Conservation (phyloP, 2,888 invertebrate species). For the Dolomedes plantarius region DNA sequence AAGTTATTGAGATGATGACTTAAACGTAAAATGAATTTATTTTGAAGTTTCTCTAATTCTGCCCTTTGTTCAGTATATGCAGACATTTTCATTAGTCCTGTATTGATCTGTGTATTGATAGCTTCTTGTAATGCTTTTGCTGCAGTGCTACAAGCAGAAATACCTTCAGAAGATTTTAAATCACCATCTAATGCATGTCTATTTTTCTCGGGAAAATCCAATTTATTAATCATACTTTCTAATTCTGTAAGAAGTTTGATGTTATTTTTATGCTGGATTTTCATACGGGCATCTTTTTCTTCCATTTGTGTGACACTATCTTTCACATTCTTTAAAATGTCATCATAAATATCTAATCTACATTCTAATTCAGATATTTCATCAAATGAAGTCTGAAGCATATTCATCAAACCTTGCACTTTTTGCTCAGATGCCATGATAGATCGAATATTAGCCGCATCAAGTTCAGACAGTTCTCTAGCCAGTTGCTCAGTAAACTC, state of each 20-base stretch:
- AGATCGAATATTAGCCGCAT: slow-evolving; percentile 93
- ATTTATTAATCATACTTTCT: slow-evolving; percentile 84
- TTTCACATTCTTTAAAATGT: slow-evolving; percentile 83
- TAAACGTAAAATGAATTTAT: slow-evolving; percentile 88
- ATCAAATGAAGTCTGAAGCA: slow-evolving; percentile 86
- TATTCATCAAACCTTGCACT: slow-evolving; percentile 83
- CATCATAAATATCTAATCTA: slow-evolving; percentile 87
- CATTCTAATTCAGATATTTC: slow-evolving; percentile 85
- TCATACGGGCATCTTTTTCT: slow-evolving; percentile 90
- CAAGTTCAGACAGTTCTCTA: slow-evolving; percentile 88
- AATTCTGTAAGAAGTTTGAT: slow-evolving; percentile 87
- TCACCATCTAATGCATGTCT: slow-evolving; percentile 85
- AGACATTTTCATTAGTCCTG: slow-evolving; percentile 79
- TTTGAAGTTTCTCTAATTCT: slow-evolving; percentile 85
- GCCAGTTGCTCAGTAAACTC: slow-evolving; percentile 85
- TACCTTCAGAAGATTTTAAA: slow-evolving; percentile 80
- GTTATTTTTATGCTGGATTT: slow-evolving; percentile 90
- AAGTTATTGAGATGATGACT: slow-evolving; percentile 94
- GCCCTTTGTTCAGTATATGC: slow-evolving; percentile 89
- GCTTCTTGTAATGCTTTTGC: slow-evolving; percentile 85
- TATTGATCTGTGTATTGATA: slow-evolving; percentile 80
- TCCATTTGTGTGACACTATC: slow-evolving; percentile 94
- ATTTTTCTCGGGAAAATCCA: slow-evolving; percentile 84
- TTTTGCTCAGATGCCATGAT: slow-evolving; percentile 91
- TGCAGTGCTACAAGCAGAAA: slow-evolving; percentile 80